Conservation (phyloP, 2,113 vertebrate genomes). For the Thinocorus orbignyianus region DNA sequence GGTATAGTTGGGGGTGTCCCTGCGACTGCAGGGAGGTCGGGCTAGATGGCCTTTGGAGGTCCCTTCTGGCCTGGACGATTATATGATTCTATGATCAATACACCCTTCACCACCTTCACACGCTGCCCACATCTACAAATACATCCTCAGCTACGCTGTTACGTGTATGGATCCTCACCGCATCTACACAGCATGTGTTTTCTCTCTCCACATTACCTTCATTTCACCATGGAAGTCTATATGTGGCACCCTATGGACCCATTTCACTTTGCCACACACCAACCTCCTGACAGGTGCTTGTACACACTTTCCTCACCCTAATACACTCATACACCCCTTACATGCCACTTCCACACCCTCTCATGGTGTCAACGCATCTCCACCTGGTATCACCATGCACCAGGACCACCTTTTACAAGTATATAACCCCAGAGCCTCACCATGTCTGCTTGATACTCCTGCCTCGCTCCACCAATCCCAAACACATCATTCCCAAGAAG, state of each 20-base stretch:
- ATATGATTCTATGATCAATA: no score
- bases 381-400: background rate
- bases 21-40: no score
- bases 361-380: background rate
- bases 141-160: background rate
- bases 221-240: background rate
- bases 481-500: background rate
- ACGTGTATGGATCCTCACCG: accelerated
- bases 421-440: background rate
- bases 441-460: background rate
- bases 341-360: accelerated
- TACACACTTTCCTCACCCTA: background rate
- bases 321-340: background rate
- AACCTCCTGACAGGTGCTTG: background rate
- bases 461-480: background rate
- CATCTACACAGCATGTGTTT: background rate
- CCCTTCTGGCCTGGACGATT: no score
- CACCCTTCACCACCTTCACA: background rate
- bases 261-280: background rate
- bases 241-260: no score
- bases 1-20: no score
- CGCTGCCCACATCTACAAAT: background rate
- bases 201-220: background rate
- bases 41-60: no score
- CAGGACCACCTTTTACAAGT: background rate